These are phyloP conservation scores for Excalfactoria chinensis DNA, from an alignment of 2,113 vertebrate species.

Conservation along the genomic window DNA sequence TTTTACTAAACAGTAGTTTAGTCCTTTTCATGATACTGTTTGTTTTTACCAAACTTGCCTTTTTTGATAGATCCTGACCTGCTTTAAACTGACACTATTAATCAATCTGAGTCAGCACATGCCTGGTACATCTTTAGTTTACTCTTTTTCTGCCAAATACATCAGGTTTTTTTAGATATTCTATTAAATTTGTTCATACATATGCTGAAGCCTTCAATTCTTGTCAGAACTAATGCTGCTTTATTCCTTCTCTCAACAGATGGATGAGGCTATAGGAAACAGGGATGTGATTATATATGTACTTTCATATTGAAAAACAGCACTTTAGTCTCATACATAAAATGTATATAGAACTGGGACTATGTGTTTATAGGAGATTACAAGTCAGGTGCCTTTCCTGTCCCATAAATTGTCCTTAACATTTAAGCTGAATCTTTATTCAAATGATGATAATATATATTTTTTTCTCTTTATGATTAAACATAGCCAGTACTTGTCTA, in stretches of 20 bases:
- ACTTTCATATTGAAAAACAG: background rate
- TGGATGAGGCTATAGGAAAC: background rate
- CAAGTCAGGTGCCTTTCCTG: background rate
- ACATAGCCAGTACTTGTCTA: background rate
- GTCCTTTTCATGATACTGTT: background rate
- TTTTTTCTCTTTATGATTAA: background rate
- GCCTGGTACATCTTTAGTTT: background rate
- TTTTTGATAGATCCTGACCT: background rate
- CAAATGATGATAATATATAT: background rate
- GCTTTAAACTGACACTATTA: background rate
- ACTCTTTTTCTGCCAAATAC: background rate
- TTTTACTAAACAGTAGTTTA: background rate
- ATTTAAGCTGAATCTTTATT: background rate
- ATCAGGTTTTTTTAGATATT: background rate
- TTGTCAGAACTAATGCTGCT: background rate
- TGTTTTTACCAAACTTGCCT: background rate
- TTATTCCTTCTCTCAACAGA: background rate
- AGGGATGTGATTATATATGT: background rate
- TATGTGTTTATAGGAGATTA: background rate
- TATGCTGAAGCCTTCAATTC: background rate
- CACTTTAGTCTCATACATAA: background rate
- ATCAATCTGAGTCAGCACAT: background rate
- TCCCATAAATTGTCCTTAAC: conserved; percentile 8
- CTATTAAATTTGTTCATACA: background rate
- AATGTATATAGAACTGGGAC: background rate